Conservation (phyloP, 2,888 invertebrate species). For the Tinea pellionella region DNA sequence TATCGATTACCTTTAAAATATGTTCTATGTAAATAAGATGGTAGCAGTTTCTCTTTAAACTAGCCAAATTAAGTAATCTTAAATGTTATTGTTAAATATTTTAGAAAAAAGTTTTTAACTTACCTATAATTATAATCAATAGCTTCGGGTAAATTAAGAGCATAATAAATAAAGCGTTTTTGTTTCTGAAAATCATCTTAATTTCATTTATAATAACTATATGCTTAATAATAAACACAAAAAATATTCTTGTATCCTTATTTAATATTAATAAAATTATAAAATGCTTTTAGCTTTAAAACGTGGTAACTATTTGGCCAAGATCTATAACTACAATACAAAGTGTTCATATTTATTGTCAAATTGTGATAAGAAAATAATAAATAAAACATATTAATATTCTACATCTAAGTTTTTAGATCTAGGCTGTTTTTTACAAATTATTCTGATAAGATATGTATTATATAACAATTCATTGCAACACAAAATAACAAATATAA, state of each 20-base stretch:
- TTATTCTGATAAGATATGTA: conserved; percentile 45
- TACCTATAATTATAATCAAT: too few species aligned
- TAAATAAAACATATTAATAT: not conserved
- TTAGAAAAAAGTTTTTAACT: too few species aligned
- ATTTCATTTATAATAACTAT: not conserved
- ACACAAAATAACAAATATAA: not conserved
- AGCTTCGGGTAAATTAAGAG: not conserved
- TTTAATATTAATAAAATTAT: conserved; percentile 7
- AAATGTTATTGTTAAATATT: too few species aligned
- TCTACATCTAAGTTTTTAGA: not conserved
- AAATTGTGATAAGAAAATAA: conserved; percentile 53
- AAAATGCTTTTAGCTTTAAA: conserved; percentile 10
- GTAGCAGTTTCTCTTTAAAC: too few species aligned
- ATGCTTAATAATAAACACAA: not conserved
- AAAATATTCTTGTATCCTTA: not conserved
- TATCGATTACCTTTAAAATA: too few species aligned
- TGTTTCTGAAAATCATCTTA: not conserved
- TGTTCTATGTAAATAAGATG: too few species aligned
- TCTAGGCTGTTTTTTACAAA: not conserved
- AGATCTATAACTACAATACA: conserved; percentile 60
- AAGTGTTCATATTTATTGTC: conserved; percentile 69
- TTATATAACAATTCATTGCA: conserved; percentile 41
- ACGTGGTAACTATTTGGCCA: conserved; percentile 48
- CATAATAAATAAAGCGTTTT: not conserved
- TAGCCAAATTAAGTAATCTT: too few species aligned